Percentiles rank a stretch among this genome's conserved stretches.
Conservation (phyloP, 2,113 vertebrate species). For the Theristicus caerulescens region DNA sequence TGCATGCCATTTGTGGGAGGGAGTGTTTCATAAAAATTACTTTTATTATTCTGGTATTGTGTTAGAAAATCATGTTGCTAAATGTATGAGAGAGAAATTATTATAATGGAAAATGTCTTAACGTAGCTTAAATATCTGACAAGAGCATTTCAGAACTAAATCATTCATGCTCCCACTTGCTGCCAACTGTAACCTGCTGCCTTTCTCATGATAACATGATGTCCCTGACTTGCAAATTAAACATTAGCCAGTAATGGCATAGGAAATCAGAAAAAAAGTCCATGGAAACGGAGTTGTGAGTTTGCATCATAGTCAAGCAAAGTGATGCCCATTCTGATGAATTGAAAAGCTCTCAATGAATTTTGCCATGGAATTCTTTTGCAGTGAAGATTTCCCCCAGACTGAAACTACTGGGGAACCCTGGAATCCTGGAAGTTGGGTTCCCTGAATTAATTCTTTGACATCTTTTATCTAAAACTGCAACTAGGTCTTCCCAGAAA, state of each 20-base stretch:
- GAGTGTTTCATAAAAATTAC: slow-evolving; percentile 3
- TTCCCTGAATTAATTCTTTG: not conserved
- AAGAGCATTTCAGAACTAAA: slow-evolving; percentile 42
- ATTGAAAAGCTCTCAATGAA: not conserved
- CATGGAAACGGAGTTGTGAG: not conserved
- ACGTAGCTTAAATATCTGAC: slow-evolving; percentile 55
- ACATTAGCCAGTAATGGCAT: not conserved
- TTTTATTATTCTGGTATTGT: slow-evolving; percentile 6
- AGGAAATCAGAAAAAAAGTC: slow-evolving; percentile 1
- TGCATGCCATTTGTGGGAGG: not conserved
- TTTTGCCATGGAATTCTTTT: not conserved
- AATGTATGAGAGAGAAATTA: slow-evolving; percentile 29
- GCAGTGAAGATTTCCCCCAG: not conserved
- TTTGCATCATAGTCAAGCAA: not conserved
- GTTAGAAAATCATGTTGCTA: slow-evolving; percentile 44
- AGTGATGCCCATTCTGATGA: not conserved
- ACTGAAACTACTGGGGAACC: not conserved
- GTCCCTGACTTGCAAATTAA: slow-evolving; percentile 40
- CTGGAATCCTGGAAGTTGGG: not conserved
- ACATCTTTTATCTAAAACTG: not conserved
- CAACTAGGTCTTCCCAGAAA: not conserved
- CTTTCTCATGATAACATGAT: slow-evolving; percentile 65
- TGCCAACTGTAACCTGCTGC: slow-evolving; percentile 49
- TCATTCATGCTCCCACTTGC: slow-evolving; percentile 63
- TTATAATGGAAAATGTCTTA: slow-evolving; percentile 38